phyloP scores from a whole-genome alignment of 1,140 invertebrate genomes.

The Cataglyphis hispanica region DNA sequence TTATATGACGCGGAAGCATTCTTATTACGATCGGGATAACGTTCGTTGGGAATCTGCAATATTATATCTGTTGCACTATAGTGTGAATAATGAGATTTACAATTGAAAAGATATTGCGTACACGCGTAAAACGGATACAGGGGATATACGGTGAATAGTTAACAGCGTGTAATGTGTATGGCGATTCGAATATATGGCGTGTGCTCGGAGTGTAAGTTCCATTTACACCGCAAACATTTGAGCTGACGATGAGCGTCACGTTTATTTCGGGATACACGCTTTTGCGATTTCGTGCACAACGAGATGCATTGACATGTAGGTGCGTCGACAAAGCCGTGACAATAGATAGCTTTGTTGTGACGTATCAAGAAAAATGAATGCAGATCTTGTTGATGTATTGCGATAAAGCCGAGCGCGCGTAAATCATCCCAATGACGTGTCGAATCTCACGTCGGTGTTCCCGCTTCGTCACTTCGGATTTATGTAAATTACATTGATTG shows the following conservation, averaged over 20 bases:
- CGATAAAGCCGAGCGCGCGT: conserved; percentile 7
- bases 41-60: conserved; percentile 33
- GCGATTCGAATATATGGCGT: conserved; percentile 25
- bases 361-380: conserved; percentile 30
- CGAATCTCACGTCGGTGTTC: conserved; percentile 32
- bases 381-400: conserved; percentile 32
- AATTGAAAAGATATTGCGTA: conserved; percentile 44
- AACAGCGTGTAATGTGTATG: conserved; percentile 25
- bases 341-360: conserved; percentile 34
- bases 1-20: conserved; percentile 35
- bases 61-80: conserved; percentile 6
- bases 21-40: conserved; percentile 48
- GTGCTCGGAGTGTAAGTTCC: conserved; percentile 29
- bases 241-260: not conserved
- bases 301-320: conserved; percentile 19
- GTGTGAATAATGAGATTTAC: conserved; percentile 58
- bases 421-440: conserved; percentile 37
- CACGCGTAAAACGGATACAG: not conserved
- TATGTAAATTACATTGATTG: conserved; percentile 61
- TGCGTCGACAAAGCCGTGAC: conserved; percentile 27
- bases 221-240: conserved; percentile 49
- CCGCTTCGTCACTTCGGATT: conserved; percentile 29
- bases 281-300: not conserved
- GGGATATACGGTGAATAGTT: conserved; percentile 42
- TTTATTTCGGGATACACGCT: conserved; percentile 21